Evolutionary conservation across 1,140 invertebrate genomes (phyloP).

Genomic region (Tetraneura akinire): DNA sequence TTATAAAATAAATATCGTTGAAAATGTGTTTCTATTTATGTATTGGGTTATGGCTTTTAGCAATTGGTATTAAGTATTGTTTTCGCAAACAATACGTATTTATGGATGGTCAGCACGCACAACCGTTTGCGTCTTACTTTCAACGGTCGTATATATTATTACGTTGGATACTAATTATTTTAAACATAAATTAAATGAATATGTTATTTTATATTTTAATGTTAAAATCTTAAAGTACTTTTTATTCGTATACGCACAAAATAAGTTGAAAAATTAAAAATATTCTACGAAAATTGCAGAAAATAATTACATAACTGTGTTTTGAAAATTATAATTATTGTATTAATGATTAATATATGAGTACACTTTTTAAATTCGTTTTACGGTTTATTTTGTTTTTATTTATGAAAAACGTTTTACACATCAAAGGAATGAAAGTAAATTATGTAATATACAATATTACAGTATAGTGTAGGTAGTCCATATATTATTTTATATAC

Average conservation of each 20-base stretch:
- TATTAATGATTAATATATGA: not conserved
- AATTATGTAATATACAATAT: too few species aligned
- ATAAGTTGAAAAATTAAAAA: not conserved
- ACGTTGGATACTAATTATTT: conserved; percentile 11
- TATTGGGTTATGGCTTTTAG: conserved; percentile 7
- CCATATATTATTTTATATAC: too few species aligned
- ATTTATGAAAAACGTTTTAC: too few species aligned
- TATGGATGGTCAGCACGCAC: conserved; percentile 37
- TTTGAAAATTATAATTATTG: not conserved
- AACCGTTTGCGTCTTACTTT: conserved; percentile 1
- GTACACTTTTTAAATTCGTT: too few species aligned
- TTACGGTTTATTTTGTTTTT: too few species aligned
- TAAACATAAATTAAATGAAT: not conserved
- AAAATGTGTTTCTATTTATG: conserved; percentile 6
- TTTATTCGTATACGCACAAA: not conserved
- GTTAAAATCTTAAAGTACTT: not conserved
- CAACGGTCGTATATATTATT: not conserved
- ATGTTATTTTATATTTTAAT: not conserved
- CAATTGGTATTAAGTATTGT: not conserved
- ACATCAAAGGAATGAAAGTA: too few species aligned
- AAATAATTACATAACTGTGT: conserved; percentile 4
- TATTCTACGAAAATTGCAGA: too few species aligned
- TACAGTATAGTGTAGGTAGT: too few species aligned
- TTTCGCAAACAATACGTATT: conserved; percentile 22
- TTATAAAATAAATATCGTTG: not conserved